Base-by-base conservation (phyloP, 53 echinoderm and acorn worm genomes). In the Actinopyga echinites region DNA sequence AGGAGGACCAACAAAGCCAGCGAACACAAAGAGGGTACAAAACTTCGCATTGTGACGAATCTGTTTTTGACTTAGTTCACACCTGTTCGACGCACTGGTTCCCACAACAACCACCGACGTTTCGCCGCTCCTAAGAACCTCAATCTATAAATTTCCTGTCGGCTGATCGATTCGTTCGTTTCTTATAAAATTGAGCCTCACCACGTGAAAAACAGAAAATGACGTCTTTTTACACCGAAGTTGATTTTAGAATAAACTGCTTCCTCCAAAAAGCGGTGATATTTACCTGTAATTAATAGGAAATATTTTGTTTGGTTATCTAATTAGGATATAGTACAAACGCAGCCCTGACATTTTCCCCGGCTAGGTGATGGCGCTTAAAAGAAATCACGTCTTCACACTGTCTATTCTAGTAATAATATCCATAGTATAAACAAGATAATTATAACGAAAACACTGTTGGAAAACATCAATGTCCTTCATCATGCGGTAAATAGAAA, bases 11-110 rank as follows among this genome's bases (percentile, higher is more conserved):
- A 44, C 43, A 71, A 17, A 40, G 71, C 71, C 20, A 71, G 71
- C 42, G 71, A 28, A 44, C 71, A 71, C 42, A 71, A 71, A 44
- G 71, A 71, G 9, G 40, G 24, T 71, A 21, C 71, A 40, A 71
- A 40, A 71, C 71, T 71, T 71, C 71, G 38, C 71, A 71, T 71
- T 71, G 35, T 71, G 71, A 71, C 42, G 71, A 40, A 37, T 42
- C 40, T 71, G 63, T 49, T 49, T 49, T 49, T 49, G 9, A 71
- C 71, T 6, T 71, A 71, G 38, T 71, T 34, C 45, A 44, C 71
- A 40, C 71, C 71, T 71, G 71, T 20, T 65, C 65, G 6, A 65
- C 65, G 29, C 30, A 65, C 30, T 23, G 30, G 65, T 65, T 71
- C 49, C 49, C 49, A 49, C 49, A 49, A 49, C 49, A 0, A 49